Conservation (phyloP, 2,888 invertebrate genomes). For the Hololepta plana region DNA sequence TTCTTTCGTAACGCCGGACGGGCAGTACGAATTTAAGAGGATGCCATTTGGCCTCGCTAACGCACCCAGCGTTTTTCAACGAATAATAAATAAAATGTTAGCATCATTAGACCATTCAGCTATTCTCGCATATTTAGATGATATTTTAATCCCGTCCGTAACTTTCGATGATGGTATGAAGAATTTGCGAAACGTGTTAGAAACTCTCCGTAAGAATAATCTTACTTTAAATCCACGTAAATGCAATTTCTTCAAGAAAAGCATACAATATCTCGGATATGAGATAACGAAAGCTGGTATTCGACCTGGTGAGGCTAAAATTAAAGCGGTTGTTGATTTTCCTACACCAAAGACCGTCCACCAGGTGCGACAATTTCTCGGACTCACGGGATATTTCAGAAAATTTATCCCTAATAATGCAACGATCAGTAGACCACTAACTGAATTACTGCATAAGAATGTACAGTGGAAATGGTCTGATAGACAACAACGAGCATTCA, state of each 20-base stretch:
- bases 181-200: slow-evolving; percentile 5
- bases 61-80: slow-evolving; percentile 17
- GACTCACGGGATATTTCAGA: slow-evolving; percentile 14
- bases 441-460: neutral
- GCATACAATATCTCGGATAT: neutral
- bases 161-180: slow-evolving; percentile 3
- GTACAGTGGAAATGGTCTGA: slow-evolving; percentile 1
- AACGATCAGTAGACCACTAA: slow-evolving; percentile 1
- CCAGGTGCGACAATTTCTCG: slow-evolving; percentile 16
- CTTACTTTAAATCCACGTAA: slow-evolving; percentile 5
- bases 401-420: slow-evolving; percentile 11
- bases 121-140: slow-evolving; percentile 9
- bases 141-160: slow-evolving; percentile 6
- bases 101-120: slow-evolving; percentile 2
- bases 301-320: slow-evolving; percentile 12
- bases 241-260: slow-evolving; percentile 4
- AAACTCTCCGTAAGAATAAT: neutral
- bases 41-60: slow-evolving; percentile 19
- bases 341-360: slow-evolving; percentile 13
- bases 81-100: slow-evolving; percentile 12
- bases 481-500: neutral
- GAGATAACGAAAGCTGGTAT: slow-evolving; percentile 1
- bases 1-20: slow-evolving; percentile 16
- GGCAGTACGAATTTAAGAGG: slow-evolving; percentile 15
- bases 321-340: slow-evolving; percentile 13